Evolutionary conservation across 2,113 vertebrate species (phyloP), one percentile per base, ranked within the genome.

Genomic region (Synchiropus splendidus): DNA sequence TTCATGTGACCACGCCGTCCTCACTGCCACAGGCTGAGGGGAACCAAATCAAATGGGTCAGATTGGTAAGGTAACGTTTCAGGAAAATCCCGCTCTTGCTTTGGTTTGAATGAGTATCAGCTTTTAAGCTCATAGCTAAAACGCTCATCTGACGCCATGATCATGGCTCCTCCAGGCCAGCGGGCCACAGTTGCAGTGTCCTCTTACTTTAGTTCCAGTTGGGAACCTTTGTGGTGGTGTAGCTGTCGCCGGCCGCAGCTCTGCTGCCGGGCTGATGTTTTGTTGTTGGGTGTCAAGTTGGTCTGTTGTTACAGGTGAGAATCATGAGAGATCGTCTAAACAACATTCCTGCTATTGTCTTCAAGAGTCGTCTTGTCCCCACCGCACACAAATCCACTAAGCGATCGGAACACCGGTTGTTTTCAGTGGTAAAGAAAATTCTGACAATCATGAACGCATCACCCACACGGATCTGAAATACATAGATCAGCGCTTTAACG

Each of bases 141-240:
- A 13, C 39, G 2, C 45, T 69, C 44, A 65, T 61, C 14, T 42
- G 68, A 77, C 11, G 37, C 48, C 49, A 49, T 10, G 16, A 12
- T 42, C 33, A 39, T 8, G 14, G 39, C 9, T 27, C 44, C 38
- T 45, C 46, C 39, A 43, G 51, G 52, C 57, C 56, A 40, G 41
- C 74, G 51, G 58, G 37, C 50, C 51, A 43, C 16, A 1, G 14
- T 43, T 36, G 16, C 48, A 45, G 62, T 69, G 45, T 69, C 67
- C 11, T 46, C 57, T 74, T 76, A 67, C 72, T 31, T n/a, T 6
- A 52, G 65, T 67, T 68, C 68, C 60, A 65, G 43, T 59, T 35
- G 33, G 30, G 0, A 3, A 16, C 12, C 36, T 69, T 59, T 62
- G 40, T 56, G 45, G 6, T 10, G 27, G 9, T 15, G 6, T 35